Percentiles rank a stretch among this genome's conserved stretches.
Evolutionary conservation across 2,797 vertebrate genomes (phyloP).

Genomic region (Petrocephalus sullivani): DNA sequence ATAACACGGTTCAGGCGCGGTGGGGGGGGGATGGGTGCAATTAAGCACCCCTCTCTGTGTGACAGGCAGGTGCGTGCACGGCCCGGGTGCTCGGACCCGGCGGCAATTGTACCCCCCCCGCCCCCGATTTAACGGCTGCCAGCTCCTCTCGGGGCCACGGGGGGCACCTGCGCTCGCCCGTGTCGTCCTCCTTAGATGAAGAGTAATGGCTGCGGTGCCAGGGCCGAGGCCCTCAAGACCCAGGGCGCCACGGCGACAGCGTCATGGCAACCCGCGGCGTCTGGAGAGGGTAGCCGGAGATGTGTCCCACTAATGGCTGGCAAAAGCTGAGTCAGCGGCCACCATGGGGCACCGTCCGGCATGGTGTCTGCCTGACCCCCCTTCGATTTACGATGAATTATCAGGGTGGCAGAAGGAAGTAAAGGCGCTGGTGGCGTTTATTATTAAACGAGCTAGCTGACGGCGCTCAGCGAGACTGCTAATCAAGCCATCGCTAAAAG

Average conservation of each 20-base stretch:
- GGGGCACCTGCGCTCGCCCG: conserved; percentile 5
- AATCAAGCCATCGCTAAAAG: neutral
- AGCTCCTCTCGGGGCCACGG: conserved; percentile 20
- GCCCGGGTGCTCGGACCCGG: conserved; percentile 1
- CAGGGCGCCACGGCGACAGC: conserved; percentile 28
- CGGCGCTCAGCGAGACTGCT: neutral
- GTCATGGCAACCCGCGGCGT: conserved; percentile 24
- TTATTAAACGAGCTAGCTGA: neutral
- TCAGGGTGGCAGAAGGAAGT: neutral
- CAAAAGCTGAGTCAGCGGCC: conserved; percentile 37
- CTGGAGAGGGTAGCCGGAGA: conserved; percentile 24
- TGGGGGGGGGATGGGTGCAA: neutral
- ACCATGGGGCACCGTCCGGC: neutral
- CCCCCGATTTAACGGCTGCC: conserved; percentile 6
- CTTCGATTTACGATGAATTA: neutral
- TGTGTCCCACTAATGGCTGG: conserved; percentile 31
- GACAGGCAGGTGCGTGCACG: neutral
- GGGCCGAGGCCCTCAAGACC: conserved; percentile 38
- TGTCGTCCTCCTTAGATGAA: conserved; percentile 49
- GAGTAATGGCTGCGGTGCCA: conserved; percentile 41
- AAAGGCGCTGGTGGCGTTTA: neutral
- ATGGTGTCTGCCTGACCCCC: neutral
- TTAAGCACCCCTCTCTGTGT: neutral
- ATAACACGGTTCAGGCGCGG: neutral
- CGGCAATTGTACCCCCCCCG: neutral